phyloP scores from a whole-genome alignment of 1,140 invertebrate genomes.

The Chelonus insularis region DNA sequence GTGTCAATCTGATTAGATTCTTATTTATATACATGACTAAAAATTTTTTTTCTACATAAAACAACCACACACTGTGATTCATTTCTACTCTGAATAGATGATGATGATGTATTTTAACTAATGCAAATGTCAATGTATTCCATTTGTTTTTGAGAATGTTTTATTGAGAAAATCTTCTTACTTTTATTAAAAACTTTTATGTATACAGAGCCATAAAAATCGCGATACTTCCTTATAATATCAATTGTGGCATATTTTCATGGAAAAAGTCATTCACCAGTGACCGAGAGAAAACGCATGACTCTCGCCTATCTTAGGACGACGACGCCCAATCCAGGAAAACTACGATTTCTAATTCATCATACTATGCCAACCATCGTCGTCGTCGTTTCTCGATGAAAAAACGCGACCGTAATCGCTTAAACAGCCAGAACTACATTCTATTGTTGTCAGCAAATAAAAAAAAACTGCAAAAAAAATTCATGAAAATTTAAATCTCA shows the following conservation, averaged over 20 bases:
- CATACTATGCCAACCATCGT: constrained; percentile 5
- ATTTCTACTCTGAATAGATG: no score
- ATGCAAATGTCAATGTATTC: no score
- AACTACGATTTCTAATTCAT: constrained; percentile 46
- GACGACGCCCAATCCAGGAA: constrained; percentile 46
- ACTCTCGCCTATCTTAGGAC: constrained; percentile 40
- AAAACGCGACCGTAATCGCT: constrained; percentile 1
- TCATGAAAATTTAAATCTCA: background rate
- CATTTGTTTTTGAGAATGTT: no score
- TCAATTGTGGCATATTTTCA: background rate
- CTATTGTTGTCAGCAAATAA: background rate
- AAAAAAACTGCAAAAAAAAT: background rate
- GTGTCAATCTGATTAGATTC: no score
- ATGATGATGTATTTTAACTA: no score
- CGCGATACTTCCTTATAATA: no score
- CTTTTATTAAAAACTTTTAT: no score
- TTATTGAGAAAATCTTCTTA: no score
- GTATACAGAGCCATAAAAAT: no score
- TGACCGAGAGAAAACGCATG: constrained; percentile 36
- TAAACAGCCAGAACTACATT: constrained; percentile 3
- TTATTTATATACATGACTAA: no score
- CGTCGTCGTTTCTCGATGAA: background rate
- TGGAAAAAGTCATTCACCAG: background rate
- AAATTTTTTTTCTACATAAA: no score
- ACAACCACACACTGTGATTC: no score